These are phyloP conservation scores for Pseudomugil gertrudae DNA, from an alignment of 2,797 vertebrate genomes.

Conservation along the genomic window DNA sequence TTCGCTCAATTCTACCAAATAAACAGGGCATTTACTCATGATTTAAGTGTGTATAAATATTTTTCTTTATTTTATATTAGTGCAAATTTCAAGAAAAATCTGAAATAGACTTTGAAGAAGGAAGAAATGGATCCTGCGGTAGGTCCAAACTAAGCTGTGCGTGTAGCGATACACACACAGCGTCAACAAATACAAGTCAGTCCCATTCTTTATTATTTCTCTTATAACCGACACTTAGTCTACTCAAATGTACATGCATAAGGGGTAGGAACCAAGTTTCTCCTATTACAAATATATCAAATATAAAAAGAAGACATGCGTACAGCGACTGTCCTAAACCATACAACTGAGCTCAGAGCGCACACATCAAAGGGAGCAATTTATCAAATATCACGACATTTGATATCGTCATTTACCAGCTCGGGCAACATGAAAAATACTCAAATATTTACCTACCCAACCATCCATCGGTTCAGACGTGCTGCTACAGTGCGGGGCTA, in stretches of 20 bases:
- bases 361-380: constrained; percentile 90
- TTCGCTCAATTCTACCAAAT: neutral
- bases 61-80: neutral
- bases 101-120: constrained; percentile 50
- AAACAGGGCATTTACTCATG: neutral
- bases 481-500: constrained; percentile 84
- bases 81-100: constrained; percentile 15
- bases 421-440: constrained; percentile 86
- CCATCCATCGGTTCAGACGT: constrained; percentile 89
- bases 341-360: constrained; percentile 78
- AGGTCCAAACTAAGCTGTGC: constrained; percentile 46
- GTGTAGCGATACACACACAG: constrained; percentile 47
- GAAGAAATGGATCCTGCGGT: constrained; percentile 57
- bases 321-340: constrained; percentile 41
- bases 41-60: neutral
- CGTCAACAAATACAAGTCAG: constrained; percentile 61
- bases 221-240: constrained; percentile 41
- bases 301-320: constrained; percentile 27
- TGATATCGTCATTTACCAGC: constrained; percentile 91
- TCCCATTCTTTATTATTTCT: constrained; percentile 26
- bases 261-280: constrained; percentile 6
- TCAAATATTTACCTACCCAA: constrained; percentile 96
- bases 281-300: constrained; percentile 6
- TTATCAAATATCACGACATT: constrained; percentile 89
- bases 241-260: constrained; percentile 14